Evolutionary conservation across 2,888 invertebrate species (phyloP), one percentile per base, ranked within the genome.

Genomic region (Epistrophe eligans): DNA sequence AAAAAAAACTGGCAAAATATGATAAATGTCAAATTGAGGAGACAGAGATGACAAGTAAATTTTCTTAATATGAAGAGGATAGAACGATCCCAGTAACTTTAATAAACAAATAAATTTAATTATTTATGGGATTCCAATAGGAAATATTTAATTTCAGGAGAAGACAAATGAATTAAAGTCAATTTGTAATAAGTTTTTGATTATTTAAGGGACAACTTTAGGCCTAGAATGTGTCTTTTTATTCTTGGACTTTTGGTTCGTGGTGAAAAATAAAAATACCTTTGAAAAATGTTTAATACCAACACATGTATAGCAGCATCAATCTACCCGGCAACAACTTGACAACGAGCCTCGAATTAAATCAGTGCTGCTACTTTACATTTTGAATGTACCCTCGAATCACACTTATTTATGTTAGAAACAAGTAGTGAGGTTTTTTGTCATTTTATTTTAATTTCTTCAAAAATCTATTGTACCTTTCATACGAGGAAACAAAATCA

Each of bases 1-100:
- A 62, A 87, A 81, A 82, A 82, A 77, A 58, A 80, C 67, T 35
- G 57, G 62, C 77, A 64, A 60, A 81, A 76, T 67, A 19, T 85
- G 64, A 74, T 70, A 85, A 77, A 57, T 77, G 84, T 81, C 84
- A 84, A 64, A 73, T n/a, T 35, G 2, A 32, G 13, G 45, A 48
- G 66, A 66, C 9, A 64, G 66, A 4, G 40, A 45, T 74, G 70
- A 64, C 79, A 74, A 50, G 52, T 10, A 6, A n/a, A 2, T 35
- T 40, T 38, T 57, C 35, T 70, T 13, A 15, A 10, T 70, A 8
- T 55, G 55, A 55, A 67, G 28, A 52, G 70, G 48, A 52, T 45
- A 15, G 11, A 17, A 17, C 13, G 28, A 67, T 62, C 2, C 10
- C 4, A 32, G 3, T 19, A n/a, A 15, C 4, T 72, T 28, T 64